Evolutionary conservation across 2,797 vertebrate genomes (phyloP).

Genomic region (Centroberyx gerrardi): DNA sequence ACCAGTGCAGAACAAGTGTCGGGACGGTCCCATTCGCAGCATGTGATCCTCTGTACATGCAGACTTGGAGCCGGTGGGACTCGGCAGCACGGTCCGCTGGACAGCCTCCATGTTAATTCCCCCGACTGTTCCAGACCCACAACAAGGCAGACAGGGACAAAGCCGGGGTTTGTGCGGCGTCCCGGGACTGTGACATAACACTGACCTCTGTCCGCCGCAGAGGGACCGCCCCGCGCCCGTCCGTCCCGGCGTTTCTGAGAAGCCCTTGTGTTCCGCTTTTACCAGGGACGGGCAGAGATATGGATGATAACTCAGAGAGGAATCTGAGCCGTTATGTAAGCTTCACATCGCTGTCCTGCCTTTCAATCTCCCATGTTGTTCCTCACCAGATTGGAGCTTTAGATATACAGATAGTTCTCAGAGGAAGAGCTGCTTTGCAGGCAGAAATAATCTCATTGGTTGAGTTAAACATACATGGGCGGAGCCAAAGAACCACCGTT

Average conservation of each 20-base stretch:
- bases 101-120: constrained; percentile 26
- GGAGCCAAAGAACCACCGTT: too few relatives aligned
- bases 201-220: constrained; percentile 33
- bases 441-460: too few relatives aligned
- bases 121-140: constrained; percentile 44
- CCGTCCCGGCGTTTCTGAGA: constrained; percentile 57
- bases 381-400: not conserved
- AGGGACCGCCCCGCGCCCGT: constrained; percentile 53
- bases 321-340: constrained; percentile 62
- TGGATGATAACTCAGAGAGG: constrained; percentile 50
- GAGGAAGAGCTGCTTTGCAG: too few relatives aligned
- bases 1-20: not conserved
- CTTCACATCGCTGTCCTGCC: not conserved
- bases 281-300: not conserved
- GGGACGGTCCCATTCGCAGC: constrained; percentile 27
- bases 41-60: constrained; percentile 36
- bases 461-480: too few relatives aligned
- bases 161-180: constrained; percentile 56
- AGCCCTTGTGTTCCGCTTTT: constrained; percentile 55
- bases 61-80: constrained; percentile 7
- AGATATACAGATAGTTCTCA: constrained; percentile 18
- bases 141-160: constrained; percentile 58
- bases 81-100: not conserved
- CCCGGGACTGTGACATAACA: constrained; percentile 63
- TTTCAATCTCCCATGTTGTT: not conserved